Evolutionary conservation across 2,888 invertebrate genomes (phyloP), one percentile per base, ranked within the genome.

Genomic region (Cheilosia variabilis): DNA sequence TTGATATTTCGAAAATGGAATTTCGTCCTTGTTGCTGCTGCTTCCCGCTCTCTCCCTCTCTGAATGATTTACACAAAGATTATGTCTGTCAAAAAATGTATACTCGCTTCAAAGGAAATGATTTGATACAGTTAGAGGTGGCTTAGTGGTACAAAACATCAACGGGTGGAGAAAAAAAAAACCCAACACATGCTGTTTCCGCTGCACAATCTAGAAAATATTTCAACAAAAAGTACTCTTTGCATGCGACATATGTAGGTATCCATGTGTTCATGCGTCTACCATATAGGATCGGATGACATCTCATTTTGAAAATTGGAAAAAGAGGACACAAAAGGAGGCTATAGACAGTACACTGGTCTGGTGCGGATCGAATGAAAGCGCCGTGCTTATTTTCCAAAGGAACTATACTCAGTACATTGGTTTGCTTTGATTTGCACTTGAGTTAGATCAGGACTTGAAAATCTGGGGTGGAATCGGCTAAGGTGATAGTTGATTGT

Each of bases 31-130:
- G 41, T 47, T 62, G 19, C 43, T 43, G 9, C 9, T 34, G 34
- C 3, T 34, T 34, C 7, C 45, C 50, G 4, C 24, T 2, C 37
- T 53, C 31, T 24, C 5, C 6, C 5, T 13, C n/a, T 10, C 68
- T 9, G n/a, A 65, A 58, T 81, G 80, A 80, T 80, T 80, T 80
- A 68, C 66, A 68, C 60, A 47, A 62, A 73, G 80, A 80, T 76
- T 69, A 81, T 75, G 63, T 75, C 63, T 81, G 69, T 63, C 69
- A 75, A 57, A 79, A 79, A 66, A 60, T 63, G 60, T 72, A 45
- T 58, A 43, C 50, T 47, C 60, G 47, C 47, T 75, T 80, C 68
- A 57, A 68, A 75, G 80, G 62, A 75, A 68, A 80, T 75, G 62
- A 75, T 75, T 80, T 80, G 62, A 66, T 76, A 72, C 43, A 58